Evolutionary conservation across 1,140 invertebrate genomes (phyloP).

Genomic region (Liolophura sinensis): DNA sequence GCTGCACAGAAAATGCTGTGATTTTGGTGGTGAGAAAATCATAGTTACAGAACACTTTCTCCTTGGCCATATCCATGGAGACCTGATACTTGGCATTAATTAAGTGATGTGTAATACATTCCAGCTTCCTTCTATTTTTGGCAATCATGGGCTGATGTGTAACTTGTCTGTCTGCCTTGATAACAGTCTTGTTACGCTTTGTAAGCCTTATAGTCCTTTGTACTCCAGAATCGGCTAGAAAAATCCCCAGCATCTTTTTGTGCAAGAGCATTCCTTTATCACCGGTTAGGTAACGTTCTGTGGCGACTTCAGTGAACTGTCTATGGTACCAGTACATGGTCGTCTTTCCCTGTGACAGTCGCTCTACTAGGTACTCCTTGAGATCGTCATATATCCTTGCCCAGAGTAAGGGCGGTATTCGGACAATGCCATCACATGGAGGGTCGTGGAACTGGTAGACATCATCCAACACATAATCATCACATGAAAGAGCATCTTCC

Average conservation of each 20-base stretch:
- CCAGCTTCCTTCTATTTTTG: slow-evolving; percentile 37
- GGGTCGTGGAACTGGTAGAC: slow-evolving; percentile 53
- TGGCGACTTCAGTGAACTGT: slow-evolving; percentile 91
- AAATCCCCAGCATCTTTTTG: slow-evolving; percentile 32
- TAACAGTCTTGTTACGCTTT: slow-evolving; percentile 29
- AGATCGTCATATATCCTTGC: slow-evolving; percentile 69
- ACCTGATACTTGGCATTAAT: slow-evolving; percentile 22
- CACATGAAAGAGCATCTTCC: slow-evolving; percentile 56
- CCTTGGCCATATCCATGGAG: slow-evolving; percentile 22
- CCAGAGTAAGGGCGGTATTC: slow-evolving; percentile 66
- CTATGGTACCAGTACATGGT: slow-evolving; percentile 84
- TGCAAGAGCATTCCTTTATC: slow-evolving; percentile 28
- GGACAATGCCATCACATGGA: slow-evolving; percentile 45
- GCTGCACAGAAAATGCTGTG: slow-evolving; percentile 22
- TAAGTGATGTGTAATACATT: slow-evolving; percentile 40
- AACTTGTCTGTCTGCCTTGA: slow-evolving; percentile 45
- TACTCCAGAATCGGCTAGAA: slow-evolving; percentile 32
- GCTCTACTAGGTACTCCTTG: slow-evolving; percentile 71
- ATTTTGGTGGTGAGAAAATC: slow-evolving; percentile 33
- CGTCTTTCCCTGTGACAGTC: slow-evolving; percentile 61
- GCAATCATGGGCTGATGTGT: slow-evolving; percentile 33
- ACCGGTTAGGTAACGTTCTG: slow-evolving; percentile 81
- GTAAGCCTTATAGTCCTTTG: slow-evolving; percentile 29
- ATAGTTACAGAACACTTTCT: slow-evolving; percentile 36
- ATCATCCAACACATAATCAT: slow-evolving; percentile 52